These are phyloP conservation scores for Capreolus pygargus DNA, from an alignment of 2,113 vertebrate species.

Conservation along the genomic window DNA sequence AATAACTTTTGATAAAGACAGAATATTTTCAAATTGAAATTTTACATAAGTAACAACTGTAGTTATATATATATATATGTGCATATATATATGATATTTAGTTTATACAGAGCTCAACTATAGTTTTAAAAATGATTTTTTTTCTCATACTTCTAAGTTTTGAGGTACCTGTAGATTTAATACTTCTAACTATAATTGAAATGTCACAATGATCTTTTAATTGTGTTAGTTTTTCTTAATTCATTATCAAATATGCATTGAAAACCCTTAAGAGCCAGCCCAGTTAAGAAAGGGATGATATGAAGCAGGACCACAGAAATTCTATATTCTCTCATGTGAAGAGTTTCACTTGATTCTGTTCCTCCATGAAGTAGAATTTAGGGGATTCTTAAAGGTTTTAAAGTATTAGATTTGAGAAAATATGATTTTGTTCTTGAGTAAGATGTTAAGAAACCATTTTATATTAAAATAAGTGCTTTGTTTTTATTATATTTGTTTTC, in stretches of 20 bases:
- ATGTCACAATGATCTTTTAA: neutral
- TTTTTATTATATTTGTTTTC: neutral
- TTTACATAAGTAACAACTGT: neutral
- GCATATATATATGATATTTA: neutral
- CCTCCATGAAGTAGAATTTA: neutral
- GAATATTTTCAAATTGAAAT: neutral
- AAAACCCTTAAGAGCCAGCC: neutral
- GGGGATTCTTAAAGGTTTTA: neutral
- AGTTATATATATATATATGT: neutral
- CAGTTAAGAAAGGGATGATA: neutral
- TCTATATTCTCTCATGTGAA: neutral
- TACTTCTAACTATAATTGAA: neutral
- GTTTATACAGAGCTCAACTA: neutral
- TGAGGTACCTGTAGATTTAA: neutral
- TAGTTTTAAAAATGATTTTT: neutral
- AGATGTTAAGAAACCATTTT: neutral
- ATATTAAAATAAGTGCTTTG: neutral
- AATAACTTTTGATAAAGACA: neutral
- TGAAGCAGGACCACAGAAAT: neutral
- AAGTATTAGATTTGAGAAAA: neutral
- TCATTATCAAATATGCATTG: neutral
- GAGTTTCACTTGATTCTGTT: neutral
- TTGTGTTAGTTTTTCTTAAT: neutral
- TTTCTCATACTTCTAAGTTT: neutral
- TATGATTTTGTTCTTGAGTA: neutral